phyloP scores from a whole-genome alignment of 37 sponge, comb jelly and placozoan species.

The Corticium candelabrum region DNA sequence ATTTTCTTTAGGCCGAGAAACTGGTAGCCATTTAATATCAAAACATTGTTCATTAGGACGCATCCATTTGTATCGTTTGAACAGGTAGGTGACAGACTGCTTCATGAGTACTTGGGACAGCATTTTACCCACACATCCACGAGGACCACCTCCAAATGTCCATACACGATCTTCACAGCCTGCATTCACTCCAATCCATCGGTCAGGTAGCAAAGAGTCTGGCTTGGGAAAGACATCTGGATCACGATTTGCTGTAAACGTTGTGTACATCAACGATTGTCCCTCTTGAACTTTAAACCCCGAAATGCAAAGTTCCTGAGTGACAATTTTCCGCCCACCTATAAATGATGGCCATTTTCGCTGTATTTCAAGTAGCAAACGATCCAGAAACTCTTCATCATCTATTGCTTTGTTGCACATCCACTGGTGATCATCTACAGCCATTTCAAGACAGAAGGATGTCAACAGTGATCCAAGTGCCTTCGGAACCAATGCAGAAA shows the following conservation, averaged over 20 bases:
- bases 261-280: slow-evolving; percentile 29
- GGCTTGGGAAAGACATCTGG: slow-evolving; percentile 48
- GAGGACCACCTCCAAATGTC: slow-evolving; percentile 84
- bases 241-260: slow-evolving; percentile 64
- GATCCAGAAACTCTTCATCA: slow-evolving; percentile 30
- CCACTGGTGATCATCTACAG: background rate
- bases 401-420: background rate
- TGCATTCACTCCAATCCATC: slow-evolving; percentile 58
- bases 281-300: slow-evolving; percentile 67
- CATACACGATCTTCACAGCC: slow-evolving; percentile 48
- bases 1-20: slow-evolving; percentile 57
- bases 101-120: slow-evolving; percentile 40
- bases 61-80: slow-evolving; percentile 32
- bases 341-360: slow-evolving; percentile 83
- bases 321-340: slow-evolving; percentile 45
- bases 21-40: slow-evolving; percentile 61
- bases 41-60: slow-evolving; percentile 39
- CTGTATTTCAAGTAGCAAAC: slow-evolving; percentile 52
- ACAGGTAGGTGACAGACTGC: slow-evolving; percentile 32
- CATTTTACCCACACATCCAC: slow-evolving; percentile 57
- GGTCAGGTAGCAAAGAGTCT: slow-evolving; percentile 54
- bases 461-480: slow-evolving; percentile 72
- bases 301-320: slow-evolving; percentile 39
- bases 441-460: slow-evolving; percentile 54
- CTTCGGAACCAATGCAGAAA: slow-evolving; percentile 84